Evolutionary conservation across 2,113 vertebrate species (phyloP), one percentile per base, ranked within the genome.

Genomic region (Rhabdomys dilectus): DNA sequence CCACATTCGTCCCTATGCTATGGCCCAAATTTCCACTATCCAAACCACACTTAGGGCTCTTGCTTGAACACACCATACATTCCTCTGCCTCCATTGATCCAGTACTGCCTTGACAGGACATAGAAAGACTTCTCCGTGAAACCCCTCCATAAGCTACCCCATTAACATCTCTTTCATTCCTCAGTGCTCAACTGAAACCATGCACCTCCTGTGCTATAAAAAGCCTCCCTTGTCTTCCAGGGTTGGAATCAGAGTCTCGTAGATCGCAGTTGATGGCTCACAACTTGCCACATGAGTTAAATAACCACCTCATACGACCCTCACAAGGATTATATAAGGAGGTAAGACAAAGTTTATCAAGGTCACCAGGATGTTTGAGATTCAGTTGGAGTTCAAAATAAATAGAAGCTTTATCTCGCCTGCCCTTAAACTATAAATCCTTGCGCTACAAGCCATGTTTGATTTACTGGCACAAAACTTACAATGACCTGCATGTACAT

Each of bases 301-400:
- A 92, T 73, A 68, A 13, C 34, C 36, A 88, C 58, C 64, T 62
- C 22, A 45, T 45, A 36, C 36, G 29, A 73, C n/a, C 84, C 53
- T 91, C 56, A 21, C 21, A 66, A 97, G 9, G 68, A 78, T 78
- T 87, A 89, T 91, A 64, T 58, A 92, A 45, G 60, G 93, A 93
- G 82, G 73, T 9, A 88, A 93, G 60, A 91, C 9, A 64, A 87
- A 24, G 5, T 95, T 94, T 76, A 39, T n/a, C 91, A 93, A 24
- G 24, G 36, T 5, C 8, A 51, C 7, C n/a, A 36, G 68, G 90
- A 80, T 9, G 42, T 7, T 22, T 91, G 56, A 51, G 75, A 80
- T n/a, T 87, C 5, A 77, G 62, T 0, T 75, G 24, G 42, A 85
- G 81, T 45, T 91, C 34, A 70, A 95, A 75, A 93, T 66, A 76